Evolutionary conservation across 2,797 vertebrate genomes (phyloP).

Genomic region (Chelmon rostratus): DNA sequence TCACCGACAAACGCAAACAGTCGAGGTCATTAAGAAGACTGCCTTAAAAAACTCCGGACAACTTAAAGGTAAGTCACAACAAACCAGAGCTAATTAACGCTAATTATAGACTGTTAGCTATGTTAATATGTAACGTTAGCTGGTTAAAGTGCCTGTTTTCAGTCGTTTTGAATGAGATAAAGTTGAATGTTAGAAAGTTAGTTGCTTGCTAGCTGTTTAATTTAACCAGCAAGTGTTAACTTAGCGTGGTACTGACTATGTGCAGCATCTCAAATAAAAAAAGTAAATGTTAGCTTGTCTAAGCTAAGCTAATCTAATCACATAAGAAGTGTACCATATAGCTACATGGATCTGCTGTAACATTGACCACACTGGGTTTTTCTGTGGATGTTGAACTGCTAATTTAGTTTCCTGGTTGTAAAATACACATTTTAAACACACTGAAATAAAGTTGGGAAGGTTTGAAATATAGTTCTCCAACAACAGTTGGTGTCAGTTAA

Average conservation of each 20-base stretch:
- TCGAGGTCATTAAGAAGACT: neutral
- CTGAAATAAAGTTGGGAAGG: neutral
- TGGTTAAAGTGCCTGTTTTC: neutral
- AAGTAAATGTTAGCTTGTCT: neutral
- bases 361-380: no score
- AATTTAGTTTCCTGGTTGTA: neutral
- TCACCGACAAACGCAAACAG: neutral
- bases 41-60: no score
- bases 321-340: neutral
- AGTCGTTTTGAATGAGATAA: fast-evolving
- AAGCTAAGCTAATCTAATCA: neutral
- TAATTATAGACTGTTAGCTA: fast-evolving
- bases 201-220: no score
- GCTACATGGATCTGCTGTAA: no score
- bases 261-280: no score
- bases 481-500: no score
- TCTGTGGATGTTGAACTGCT: no score
- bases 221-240: neutral
- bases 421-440: neutral
- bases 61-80: neutral
- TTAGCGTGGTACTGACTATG: no score
- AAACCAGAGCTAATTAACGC: neutral
- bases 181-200: neutral
- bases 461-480: no score
- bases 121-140: neutral